Base-by-base conservation (phyloP, 2,888 invertebrate genomes). In the Mylabris sibirica region DNA sequence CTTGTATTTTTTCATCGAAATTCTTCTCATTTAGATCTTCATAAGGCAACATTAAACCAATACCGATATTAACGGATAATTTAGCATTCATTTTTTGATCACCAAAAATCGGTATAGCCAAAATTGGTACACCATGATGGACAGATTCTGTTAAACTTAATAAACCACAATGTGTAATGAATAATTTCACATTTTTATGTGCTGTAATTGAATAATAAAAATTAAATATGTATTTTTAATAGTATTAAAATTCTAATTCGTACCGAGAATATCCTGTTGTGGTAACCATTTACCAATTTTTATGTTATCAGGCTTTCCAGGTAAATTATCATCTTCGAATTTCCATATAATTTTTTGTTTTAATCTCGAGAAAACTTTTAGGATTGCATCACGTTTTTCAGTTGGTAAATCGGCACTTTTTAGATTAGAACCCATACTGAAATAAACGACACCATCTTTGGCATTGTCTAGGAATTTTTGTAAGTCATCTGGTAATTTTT, bases 311-410 rank as follows among this genome's bases (percentile, higher is more conserved):
- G 85, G 83, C 49, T 77, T 72, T 5, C 63, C 71, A 1, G 74
- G 74, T 34, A 77, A 57, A 4, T 66, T 65, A 24, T 88, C 86
- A 0, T 87, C 87, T 73, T 91, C 91, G 89, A 90, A 92, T 83
- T 92, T 92, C 91, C 90, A 91, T 24, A 92, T 77, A 0, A 92
- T 87, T 4, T 87, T 88, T 71, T 90, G 89, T 70, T 90, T 89
- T 0, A 91, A 75, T 69, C 85, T 86, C 0, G 86, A 83, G 66
- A 92, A 88, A 1, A 87, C 87, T 66, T 88, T 87, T 6, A 89
- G 80, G 41, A 92, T 86, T 0, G 84, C 87, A 17, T 86, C 79
- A 22, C 86, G 82, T 72, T 87, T 88, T 1, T 88, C 86, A 0
- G 78, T 73, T 0, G 88, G 87, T 64, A 92, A 79, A 74, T 89